Evolutionary conservation across 2,113 vertebrate genomes (phyloP).

Genomic region (Paraplagusia blochii): DNA sequence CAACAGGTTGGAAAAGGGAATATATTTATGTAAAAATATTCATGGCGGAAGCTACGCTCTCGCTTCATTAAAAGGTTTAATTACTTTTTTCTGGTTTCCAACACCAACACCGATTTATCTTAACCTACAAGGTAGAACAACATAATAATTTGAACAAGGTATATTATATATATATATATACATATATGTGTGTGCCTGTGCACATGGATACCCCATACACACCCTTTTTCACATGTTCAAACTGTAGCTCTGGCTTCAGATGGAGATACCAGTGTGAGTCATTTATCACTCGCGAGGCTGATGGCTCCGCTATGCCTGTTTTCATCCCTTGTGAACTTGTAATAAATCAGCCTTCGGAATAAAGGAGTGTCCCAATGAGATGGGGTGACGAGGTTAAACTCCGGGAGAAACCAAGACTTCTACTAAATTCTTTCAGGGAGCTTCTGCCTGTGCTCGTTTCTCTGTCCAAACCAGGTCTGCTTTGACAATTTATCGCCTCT

Average conservation of each 20-base stretch:
- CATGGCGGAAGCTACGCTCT: no score
- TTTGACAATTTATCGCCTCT: conserved; percentile 58
- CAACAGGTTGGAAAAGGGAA: conserved; percentile 20
- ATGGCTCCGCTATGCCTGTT: conserved; percentile 65
- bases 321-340: conserved; percentile 61
- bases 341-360: conserved; percentile 76
- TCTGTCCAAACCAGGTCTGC: conserved; percentile 36
- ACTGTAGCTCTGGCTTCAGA: conserved; percentile 50
- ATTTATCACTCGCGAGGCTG: conserved; percentile 62
- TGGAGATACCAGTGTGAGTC: conserved; percentile 57
- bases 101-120: no score
- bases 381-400: conserved; percentile 73
- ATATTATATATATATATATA: not conserved
- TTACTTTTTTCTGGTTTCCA: not conserved
- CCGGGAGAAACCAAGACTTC: conserved; percentile 60
- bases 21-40: conserved; percentile 3
- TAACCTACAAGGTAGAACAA: no score
- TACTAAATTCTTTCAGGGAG: conserved; percentile 58
- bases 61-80: no score
- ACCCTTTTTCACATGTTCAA: conserved; percentile 24
- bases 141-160: not conserved
- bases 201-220: not conserved
- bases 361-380: conserved; percentile 61
- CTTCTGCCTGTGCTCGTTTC: conserved; percentile 59
- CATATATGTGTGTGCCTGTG: not conserved